Base-by-base conservation (phyloP, 2,888 invertebrate species). In the Auanema sp. region DNA sequence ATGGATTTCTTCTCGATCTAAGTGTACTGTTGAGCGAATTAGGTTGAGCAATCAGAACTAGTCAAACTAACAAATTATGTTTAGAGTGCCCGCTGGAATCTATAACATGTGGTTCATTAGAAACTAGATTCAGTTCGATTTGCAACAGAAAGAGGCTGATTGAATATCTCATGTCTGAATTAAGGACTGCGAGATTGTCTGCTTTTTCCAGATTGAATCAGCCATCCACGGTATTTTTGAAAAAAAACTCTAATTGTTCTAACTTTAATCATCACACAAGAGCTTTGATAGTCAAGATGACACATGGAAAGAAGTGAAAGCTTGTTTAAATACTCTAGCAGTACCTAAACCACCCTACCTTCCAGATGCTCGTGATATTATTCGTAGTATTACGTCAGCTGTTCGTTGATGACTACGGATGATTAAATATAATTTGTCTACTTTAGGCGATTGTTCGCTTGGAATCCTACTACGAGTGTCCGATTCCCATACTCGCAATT, bases 1-100 rank as follows among this genome's bases (percentile, higher is more conserved):
- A 58, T 11, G 65, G 71, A 21, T 73, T 76, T 64, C 67, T 72
- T 18, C 73, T 68, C 54, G 73, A 76, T 60, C 65, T 76, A 25
- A 72, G 72, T 57, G 71, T 74, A 14, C 72, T 74, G 58, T 62
- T 76, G 11, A 59, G 71, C 4, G 72, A 76, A 49, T 43, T 76
- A 43, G 72, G 75, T 70, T 25, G 8, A 33, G 33, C 3, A 5
- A 8, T 33, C 8, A 5, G 33, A 33, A 33, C 8, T 33, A 33
- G 33, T 33, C 18, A 11, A 16, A 14, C 21, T 33, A 41, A 25
- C 11, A 42, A 25, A 41, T 18, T 40, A 50, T 53, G n/a, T 68
- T 21, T 58, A 75, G 75, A 71, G 55, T 75, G 75, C 43, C 72
- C 75, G 1, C 65, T 70, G 47, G 72, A 75, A 47, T 59, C 65